phyloP scores from a whole-genome alignment of 2,113 vertebrate species.

The Puntigrus tetrazona region DNA sequence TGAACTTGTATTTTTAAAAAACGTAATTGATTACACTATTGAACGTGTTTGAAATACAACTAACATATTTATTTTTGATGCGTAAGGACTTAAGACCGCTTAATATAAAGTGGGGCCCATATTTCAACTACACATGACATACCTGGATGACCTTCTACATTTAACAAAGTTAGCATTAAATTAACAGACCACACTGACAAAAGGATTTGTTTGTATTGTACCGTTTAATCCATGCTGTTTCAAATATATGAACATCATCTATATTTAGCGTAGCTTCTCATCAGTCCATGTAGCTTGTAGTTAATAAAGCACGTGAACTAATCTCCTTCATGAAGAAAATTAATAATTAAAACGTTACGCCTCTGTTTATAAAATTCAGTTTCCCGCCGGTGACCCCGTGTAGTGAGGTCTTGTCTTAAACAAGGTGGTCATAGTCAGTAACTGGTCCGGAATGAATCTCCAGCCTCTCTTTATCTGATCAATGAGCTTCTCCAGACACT shows the following conservation, averaged over 20 bases:
- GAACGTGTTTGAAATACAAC: no score
- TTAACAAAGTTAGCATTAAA: no score
- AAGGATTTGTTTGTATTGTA: no score
- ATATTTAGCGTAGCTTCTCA: background rate
- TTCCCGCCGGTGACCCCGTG: background rate
- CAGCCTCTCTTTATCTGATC: constrained; percentile 43
- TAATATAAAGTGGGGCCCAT: background rate
- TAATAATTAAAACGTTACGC: background rate
- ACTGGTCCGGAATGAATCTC: constrained; percentile 11
- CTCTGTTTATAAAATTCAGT: background rate
- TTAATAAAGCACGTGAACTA: background rate
- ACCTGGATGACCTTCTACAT: background rate
- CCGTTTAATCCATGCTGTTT: background rate
- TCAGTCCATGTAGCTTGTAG: background rate
- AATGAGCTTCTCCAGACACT: constrained; percentile 43
- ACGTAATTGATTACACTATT: no score
- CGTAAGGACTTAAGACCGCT: no score
- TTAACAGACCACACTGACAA: no score
- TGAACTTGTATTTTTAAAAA: no score
- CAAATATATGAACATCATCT: no score
- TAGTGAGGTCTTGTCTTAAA: background rate
- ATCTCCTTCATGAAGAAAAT: background rate
- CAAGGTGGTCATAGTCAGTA: background rate
- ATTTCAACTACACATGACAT: background rate
- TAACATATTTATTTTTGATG: no score